Conservation (phyloP, 2,797 vertebrate species). For the Cryptoblepharus egeriae region DNA sequence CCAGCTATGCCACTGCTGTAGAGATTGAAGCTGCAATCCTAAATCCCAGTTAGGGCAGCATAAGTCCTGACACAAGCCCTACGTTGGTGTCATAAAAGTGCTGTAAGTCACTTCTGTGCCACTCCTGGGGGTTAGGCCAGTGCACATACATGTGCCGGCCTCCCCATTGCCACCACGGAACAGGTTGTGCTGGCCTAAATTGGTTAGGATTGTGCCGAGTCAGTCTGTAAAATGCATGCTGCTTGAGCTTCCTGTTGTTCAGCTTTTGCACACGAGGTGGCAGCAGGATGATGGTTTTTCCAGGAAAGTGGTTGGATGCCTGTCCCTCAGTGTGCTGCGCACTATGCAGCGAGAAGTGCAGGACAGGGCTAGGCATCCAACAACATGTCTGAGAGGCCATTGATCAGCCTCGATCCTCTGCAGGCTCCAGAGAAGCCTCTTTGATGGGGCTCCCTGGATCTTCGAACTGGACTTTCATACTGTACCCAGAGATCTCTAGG, state of each 20-base stretch:
- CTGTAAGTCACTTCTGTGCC: too few relatives aligned
- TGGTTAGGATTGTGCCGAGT: too few relatives aligned
- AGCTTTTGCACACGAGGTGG: conserved; percentile 9
- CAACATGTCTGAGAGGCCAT: neutral
- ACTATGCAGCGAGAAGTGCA: neutral
- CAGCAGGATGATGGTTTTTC: conserved; percentile 24
- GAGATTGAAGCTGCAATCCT: too few relatives aligned
- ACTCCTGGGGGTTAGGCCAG: too few relatives aligned
- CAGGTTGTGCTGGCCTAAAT: too few relatives aligned
- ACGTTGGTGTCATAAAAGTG: too few relatives aligned
- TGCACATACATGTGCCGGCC: too few relatives aligned
- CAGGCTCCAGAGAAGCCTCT: neutral
- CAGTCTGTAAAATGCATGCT: neutral
- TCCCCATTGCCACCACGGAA: too few relatives aligned
- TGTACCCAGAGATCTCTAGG: neutral
- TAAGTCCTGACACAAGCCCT: too few relatives aligned
- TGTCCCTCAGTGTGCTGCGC: neutral
- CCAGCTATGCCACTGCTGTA: too few relatives aligned
- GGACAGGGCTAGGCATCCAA: neutral
- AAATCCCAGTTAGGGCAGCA: too few relatives aligned
- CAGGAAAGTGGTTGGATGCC: conserved; percentile 5
- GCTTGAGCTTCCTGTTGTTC: neutral
- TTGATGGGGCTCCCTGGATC: neutral
- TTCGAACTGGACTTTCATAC: neutral
- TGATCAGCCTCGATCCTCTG: neutral